Evolutionary conservation across 2,888 invertebrate species (phyloP).

Genomic region (Sminthurides aquaticus): DNA sequence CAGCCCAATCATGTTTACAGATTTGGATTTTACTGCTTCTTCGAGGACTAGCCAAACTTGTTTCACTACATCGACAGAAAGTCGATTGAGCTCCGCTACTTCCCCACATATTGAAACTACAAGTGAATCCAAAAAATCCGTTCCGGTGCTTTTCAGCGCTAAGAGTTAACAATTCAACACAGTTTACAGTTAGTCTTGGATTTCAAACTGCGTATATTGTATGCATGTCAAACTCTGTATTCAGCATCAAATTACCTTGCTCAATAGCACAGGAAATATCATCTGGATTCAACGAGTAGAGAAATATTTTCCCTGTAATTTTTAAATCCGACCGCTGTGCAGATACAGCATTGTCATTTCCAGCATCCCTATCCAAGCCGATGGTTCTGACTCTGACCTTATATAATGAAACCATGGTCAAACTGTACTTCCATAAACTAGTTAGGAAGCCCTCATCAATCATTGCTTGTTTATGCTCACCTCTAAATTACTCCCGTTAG

Average conservation of each 20-base stretch:
- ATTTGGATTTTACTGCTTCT: slow-evolving; percentile 58
- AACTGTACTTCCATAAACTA: slow-evolving; percentile 20
- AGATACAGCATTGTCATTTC: neutral
- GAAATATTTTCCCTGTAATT: slow-evolving; percentile 78
- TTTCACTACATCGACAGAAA: slow-evolving; percentile 58
- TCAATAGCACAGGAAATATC: slow-evolving; percentile 65
- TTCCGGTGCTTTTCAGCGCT: slow-evolving; percentile 31
- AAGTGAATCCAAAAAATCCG: slow-evolving; percentile 65
- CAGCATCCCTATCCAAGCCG: neutral
- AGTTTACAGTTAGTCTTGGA: too few species aligned
- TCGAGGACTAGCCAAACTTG: slow-evolving; percentile 71
- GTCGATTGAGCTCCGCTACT: slow-evolving; percentile 43
- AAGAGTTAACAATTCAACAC: neutral
- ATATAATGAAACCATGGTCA: slow-evolving; percentile 21
- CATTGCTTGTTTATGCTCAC: neutral
- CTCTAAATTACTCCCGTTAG: slow-evolving; percentile 11
- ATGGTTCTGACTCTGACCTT: neutral
- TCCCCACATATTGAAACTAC: slow-evolving; percentile 61
- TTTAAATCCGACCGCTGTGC: slow-evolving; percentile 61
- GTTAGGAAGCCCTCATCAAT: neutral
- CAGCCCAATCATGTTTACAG: slow-evolving; percentile 69
- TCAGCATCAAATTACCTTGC: slow-evolving; percentile 18
- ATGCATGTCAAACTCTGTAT: too few species aligned
- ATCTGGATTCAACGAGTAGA: slow-evolving; percentile 61
- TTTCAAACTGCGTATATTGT: too few species aligned